phyloP scores from a whole-genome alignment of 2,113 vertebrate species.

The Bufo gargarizans region DNA sequence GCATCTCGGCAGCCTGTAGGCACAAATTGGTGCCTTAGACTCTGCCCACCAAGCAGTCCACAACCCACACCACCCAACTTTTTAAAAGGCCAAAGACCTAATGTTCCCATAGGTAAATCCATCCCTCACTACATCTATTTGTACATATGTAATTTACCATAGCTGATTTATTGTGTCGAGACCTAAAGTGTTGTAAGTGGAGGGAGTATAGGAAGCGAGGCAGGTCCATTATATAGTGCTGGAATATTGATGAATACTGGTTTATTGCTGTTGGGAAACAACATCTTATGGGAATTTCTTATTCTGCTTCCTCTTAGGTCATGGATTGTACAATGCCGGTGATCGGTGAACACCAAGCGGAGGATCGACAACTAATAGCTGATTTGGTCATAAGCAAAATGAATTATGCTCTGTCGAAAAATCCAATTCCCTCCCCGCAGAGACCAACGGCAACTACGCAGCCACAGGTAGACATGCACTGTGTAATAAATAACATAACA shows the following conservation, averaged over 20 bases:
- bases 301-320: conserved; percentile 74
- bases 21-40: too few relatives aligned
- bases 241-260: background rate
- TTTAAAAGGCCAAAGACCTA: too few relatives aligned
- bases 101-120: too few relatives aligned
- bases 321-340: conserved; percentile 95
- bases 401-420: conserved; percentile 85
- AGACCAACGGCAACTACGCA: conserved; percentile 86
- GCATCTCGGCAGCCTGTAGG: too few relatives aligned
- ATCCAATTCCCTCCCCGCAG: conserved; percentile 83
- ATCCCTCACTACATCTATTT: too few relatives aligned
- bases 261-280: background rate
- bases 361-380: conserved; percentile 92
- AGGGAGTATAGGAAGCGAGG: background rate
- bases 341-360: conserved; percentile 93
- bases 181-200: background rate
- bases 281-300: background rate
- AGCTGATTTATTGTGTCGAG: background rate
- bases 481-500: background rate
- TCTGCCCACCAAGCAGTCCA: too few relatives aligned
- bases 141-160: too few relatives aligned
- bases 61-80: too few relatives aligned
- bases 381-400: conserved; percentile 90
- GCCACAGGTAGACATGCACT: conserved; percentile 81
- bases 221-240: background rate